Percentiles rank a stretch among this genome's conserved stretches.
Conservation (phyloP, 2,888 invertebrate species). For the Amphimallon solstitiale region DNA sequence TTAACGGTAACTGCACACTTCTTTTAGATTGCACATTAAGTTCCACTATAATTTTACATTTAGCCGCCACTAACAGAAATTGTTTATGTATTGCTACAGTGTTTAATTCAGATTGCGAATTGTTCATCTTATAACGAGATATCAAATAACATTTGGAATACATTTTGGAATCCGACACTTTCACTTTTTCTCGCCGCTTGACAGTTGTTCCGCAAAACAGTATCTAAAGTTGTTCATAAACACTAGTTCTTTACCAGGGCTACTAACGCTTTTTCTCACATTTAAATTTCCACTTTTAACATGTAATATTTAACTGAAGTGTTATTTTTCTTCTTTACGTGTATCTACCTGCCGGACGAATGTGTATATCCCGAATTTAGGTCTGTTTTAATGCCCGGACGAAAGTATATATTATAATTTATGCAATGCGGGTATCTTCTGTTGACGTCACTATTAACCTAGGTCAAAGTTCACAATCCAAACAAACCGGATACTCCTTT, state of each 20-base stretch:
- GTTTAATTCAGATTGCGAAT: not conserved
- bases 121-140: not conserved
- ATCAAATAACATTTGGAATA: not conserved
- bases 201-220: slow-evolving; percentile 15
- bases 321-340: too few species aligned
- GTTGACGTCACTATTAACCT: too few species aligned
- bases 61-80: not conserved
- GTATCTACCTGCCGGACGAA: too few species aligned
- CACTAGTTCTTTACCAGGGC: slow-evolving; percentile 2
- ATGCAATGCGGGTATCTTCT: too few species aligned
- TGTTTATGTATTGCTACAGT: slow-evolving; percentile 2
- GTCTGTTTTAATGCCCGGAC: too few species aligned
- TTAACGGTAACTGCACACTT: not conserved
- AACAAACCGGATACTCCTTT: too few species aligned
- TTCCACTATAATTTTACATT: slow-evolving; percentile 3
- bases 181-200: slow-evolving; percentile 3
- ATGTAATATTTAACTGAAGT: too few species aligned
- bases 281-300: slow-evolving; percentile 10
- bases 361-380: too few species aligned
- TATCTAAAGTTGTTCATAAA: slow-evolving; percentile 11
- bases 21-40: not conserved
- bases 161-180: not conserved
- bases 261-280: slow-evolving; percentile 14
- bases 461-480: too few species aligned
- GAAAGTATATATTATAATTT: too few species aligned